phyloP scores from a whole-genome alignment of 2,113 vertebrate species.

The Diadophis punctatus region DNA sequence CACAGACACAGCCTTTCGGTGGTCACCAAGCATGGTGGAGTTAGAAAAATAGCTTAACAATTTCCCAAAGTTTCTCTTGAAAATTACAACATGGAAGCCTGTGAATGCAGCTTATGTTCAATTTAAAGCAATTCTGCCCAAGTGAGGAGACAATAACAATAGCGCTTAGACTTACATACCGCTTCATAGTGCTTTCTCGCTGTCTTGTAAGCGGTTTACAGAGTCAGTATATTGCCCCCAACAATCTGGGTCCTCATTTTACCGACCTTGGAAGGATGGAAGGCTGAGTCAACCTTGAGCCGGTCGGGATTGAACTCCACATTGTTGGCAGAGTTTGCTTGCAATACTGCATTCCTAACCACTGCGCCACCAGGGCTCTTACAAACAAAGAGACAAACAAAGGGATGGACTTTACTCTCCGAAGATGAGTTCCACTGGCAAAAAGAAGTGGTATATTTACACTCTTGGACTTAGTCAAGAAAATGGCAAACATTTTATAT shows the following conservation, averaged over 20 bases:
- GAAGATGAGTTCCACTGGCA: background rate
- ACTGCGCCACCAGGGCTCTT: background rate
- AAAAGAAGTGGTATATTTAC: conserved; percentile 2
- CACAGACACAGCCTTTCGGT: conserved; percentile 30
- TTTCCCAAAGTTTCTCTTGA: conserved; percentile 38
- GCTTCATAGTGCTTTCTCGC: background rate
- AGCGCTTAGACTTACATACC: background rate
- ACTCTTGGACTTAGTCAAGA: conserved; percentile 33
- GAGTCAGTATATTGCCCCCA: background rate
- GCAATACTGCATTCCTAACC: background rate
- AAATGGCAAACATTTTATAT: conserved; percentile 32
- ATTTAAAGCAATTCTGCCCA: conserved; percentile 7
- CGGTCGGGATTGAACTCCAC: background rate
- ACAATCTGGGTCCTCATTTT: background rate
- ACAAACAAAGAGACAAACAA: background rate
- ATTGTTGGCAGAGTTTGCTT: background rate
- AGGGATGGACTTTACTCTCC: conserved; percentile 22
- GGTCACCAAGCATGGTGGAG: conserved; percentile 42
- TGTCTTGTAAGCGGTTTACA: background rate
- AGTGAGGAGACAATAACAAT: background rate
- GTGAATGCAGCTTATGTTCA: conserved; percentile 34
- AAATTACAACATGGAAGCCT: conserved; percentile 32
- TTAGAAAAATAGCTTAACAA: conserved; percentile 45
- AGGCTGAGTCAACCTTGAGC: background rate
- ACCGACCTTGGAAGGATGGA: background rate